A percentile compares a stretch with the other conserved stretches of the same genome.
These are phyloP conservation scores for Ciconia stormi DNA, from an alignment of 2,113 vertebrate species.

Conservation along the genomic window DNA sequence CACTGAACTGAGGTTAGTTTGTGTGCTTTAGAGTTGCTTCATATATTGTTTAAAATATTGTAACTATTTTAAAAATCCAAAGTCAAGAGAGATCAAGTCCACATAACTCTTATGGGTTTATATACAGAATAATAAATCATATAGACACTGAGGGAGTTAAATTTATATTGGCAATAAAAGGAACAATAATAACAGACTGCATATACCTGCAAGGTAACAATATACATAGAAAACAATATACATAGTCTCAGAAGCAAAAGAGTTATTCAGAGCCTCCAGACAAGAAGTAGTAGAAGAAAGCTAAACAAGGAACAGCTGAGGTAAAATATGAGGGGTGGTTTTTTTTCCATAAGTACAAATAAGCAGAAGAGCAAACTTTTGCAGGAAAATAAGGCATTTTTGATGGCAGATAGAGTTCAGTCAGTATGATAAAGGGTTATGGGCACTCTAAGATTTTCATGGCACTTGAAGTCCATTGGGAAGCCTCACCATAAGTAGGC, in stretches of 20 bases:
- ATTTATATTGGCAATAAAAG: neutral
- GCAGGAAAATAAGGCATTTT: neutral
- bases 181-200: neutral
- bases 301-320: neutral
- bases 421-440: neutral
- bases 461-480: neutral
- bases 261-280: neutral
- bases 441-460: neutral
- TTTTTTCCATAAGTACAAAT: neutral
- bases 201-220: neutral
- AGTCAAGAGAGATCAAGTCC: neutral
- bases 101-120: neutral
- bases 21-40: neutral
- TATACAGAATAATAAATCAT: neutral
- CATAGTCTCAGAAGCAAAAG: neutral
- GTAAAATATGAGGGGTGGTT: neutral
- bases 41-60: neutral
- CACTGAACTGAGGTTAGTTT: neutral
- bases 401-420: neutral
- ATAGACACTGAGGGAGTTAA: neutral
- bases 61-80: neutral
- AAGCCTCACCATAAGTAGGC: neutral
- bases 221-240: neutral
- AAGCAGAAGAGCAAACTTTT: neutral
- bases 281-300: neutral